Evolutionary conservation across 2,888 invertebrate species (phyloP).

Genomic region (Molanna angustata): DNA sequence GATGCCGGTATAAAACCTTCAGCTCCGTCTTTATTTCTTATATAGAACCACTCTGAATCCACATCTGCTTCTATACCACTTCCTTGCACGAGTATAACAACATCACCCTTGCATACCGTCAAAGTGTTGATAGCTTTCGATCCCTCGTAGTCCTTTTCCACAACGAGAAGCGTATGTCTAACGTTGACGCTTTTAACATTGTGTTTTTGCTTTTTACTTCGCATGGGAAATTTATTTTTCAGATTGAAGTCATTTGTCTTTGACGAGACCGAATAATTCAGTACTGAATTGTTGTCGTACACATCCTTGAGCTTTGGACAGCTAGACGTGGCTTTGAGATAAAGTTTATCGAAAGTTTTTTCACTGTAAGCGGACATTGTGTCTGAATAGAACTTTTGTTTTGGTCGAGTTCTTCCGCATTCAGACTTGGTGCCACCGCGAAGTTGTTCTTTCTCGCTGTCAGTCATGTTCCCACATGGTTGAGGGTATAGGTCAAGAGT

Average conservation of each 20-base stretch:
- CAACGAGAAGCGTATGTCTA: slow-evolving; percentile 68
- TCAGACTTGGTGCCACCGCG: slow-evolving; percentile 67
- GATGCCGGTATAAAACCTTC: slow-evolving; percentile 77
- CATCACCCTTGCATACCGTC: slow-evolving; percentile 69
- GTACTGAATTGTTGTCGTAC: slow-evolving; percentile 20
- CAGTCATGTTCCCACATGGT: slow-evolving; percentile 78
- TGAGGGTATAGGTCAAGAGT: slow-evolving; percentile 78
- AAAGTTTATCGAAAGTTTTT: slow-evolving; percentile 69
- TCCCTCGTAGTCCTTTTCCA: slow-evolving; percentile 63
- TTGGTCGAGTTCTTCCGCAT: slow-evolving; percentile 54
- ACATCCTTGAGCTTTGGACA: slow-evolving; percentile 35
- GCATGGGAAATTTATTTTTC: slow-evolving; percentile 19
- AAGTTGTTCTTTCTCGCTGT: slow-evolving; percentile 68
- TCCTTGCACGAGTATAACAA: slow-evolving; percentile 65
- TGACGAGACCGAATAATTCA: slow-evolving; percentile 14
- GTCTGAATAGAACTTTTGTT: slow-evolving; percentile 38
- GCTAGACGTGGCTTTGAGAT: slow-evolving; percentile 56
- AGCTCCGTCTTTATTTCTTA: slow-evolving; percentile 64
- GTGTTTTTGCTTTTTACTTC: slow-evolving; percentile 34
- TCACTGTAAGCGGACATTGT: slow-evolving; percentile 59
- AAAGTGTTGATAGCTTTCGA: slow-evolving; percentile 59
- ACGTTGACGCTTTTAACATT: slow-evolving; percentile 38
- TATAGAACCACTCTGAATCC: slow-evolving; percentile 74
- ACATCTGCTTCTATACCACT: slow-evolving; percentile 48
- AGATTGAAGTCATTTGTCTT: slow-evolving; percentile 22